Conservation (phyloP, 2,797 vertebrate species). For the Gallinago nigripennis region DNA sequence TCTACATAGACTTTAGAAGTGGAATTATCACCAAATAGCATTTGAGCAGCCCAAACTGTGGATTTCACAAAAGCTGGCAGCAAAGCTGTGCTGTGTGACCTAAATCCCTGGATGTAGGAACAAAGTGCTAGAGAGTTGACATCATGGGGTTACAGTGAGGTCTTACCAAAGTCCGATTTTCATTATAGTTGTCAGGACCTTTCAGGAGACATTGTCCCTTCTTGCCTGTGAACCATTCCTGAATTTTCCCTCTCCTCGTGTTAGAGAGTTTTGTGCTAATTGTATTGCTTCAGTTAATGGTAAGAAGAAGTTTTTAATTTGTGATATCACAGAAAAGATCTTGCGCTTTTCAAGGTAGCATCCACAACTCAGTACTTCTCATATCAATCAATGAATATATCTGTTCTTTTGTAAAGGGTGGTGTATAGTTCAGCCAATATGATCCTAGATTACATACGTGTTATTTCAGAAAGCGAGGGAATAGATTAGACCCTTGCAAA, state of each 20-base stretch:
- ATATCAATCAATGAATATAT: background rate
- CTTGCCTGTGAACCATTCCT: background rate
- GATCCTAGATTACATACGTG: rapidly evolving
- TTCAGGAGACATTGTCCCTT: background rate
- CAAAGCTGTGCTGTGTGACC: background rate
- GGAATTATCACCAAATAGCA: background rate
- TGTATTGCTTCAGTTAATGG: background rate
- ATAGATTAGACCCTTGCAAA: background rate
- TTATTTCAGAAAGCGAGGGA: background rate
- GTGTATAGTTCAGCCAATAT: rapidly evolving
- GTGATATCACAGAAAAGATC: background rate
- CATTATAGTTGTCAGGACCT: background rate
- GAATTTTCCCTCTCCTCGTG: background rate
- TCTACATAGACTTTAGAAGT: background rate
- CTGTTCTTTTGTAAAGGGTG: background rate
- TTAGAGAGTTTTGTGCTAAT: background rate
- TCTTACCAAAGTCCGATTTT: background rate
- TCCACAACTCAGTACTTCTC: background rate
- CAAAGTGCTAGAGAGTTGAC: background rate
- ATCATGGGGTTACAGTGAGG: background rate
- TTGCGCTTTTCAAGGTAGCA: background rate
- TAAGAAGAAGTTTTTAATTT: background rate
- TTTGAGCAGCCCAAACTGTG: background rate
- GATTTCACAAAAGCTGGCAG: background rate
- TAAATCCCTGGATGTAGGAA: background rate